Conservation (phyloP, 2,113 vertebrate species). For the Gnathonemus longibarbis region DNA sequence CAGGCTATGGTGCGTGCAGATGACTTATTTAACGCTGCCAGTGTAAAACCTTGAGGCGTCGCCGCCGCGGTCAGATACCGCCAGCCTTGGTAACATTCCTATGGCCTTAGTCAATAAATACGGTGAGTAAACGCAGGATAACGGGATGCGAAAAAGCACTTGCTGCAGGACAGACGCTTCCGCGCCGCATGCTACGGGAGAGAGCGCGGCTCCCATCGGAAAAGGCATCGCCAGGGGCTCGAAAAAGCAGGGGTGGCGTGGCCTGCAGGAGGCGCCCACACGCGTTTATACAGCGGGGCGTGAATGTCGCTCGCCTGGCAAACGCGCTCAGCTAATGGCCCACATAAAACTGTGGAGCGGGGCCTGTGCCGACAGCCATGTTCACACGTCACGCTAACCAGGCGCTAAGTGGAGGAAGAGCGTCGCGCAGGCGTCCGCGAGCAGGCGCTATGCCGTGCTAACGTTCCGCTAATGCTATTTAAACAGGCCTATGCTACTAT, state of each 20-base stretch:
- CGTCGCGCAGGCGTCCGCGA: conserved; percentile 30
- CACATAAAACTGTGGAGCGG: conserved; percentile 81
- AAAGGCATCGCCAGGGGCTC: conserved; percentile 48
- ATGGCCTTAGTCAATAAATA: neutral
- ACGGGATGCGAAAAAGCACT: conserved; percentile 42
- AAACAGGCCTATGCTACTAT: conserved; percentile 28
- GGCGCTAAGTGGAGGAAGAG: conserved; percentile 7
- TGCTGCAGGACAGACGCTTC: conserved; percentile 40
- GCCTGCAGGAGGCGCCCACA: conserved; percentile 58
- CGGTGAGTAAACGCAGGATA: conserved; percentile 42
- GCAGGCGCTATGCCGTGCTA: neutral
- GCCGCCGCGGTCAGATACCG: neutral
- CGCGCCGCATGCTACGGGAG: conserved; percentile 38
- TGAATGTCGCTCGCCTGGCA: conserved; percentile 42
- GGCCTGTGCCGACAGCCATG: conserved; percentile 33
- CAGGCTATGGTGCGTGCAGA: neutral
- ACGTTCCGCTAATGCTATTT: conserved; percentile 37
- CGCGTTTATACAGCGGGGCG: conserved; percentile 40
- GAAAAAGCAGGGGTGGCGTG: conserved; percentile 62
- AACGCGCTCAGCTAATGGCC: conserved; percentile 40
- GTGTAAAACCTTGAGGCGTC: neutral
- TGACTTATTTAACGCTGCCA: neutral
- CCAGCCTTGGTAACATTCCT: neutral
- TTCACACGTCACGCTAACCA: conserved; percentile 39
- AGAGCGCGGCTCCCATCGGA: conserved; percentile 45